These are phyloP conservation scores for Corydoras sp. DNA, from an alignment of 2,113 vertebrate species.

Conservation along the genomic window DNA sequence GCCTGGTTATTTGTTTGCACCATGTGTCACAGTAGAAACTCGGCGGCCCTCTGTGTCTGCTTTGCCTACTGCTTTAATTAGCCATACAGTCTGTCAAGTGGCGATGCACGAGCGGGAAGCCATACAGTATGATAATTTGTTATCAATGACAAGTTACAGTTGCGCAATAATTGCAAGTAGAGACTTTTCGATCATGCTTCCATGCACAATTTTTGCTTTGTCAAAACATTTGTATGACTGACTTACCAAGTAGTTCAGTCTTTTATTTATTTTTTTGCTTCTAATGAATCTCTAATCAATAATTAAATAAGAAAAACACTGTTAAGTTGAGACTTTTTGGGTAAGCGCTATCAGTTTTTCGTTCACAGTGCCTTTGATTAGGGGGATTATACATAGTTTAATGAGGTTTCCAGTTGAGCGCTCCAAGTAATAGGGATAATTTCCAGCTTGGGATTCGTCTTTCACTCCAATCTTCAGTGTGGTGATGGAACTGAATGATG, in stretches of 20 bases:
- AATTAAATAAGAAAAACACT: slow-evolving; percentile 51
- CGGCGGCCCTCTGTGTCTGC: slow-evolving; percentile 69
- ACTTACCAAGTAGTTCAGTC: background rate
- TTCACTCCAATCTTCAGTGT: slow-evolving; percentile 31
- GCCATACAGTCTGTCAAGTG: slow-evolving; percentile 62
- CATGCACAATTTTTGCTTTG: background rate
- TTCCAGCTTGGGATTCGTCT: slow-evolving; percentile 41
- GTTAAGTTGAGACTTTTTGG: slow-evolving; percentile 47
- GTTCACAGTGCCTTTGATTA: slow-evolving; percentile 74
- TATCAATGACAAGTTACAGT: slow-evolving; percentile 4
- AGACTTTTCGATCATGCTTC: background rate
- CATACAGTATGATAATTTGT: slow-evolving; percentile 25
- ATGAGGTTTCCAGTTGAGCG: slow-evolving; percentile 92
- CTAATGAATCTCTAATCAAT: slow-evolving; percentile 36
- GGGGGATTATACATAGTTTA: slow-evolving; percentile 89
- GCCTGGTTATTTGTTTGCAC: slow-evolving; percentile 64
- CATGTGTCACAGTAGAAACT: slow-evolving; percentile 59
- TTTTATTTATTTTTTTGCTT: no score
- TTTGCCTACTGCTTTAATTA: slow-evolving; percentile 69
- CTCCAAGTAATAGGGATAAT: slow-evolving; percentile 59
- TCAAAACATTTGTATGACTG: background rate
- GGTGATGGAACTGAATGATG: slow-evolving; percentile 30
- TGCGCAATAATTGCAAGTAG: slow-evolving; percentile 12
- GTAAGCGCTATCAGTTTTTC: slow-evolving; percentile 59
- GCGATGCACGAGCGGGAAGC: slow-evolving; percentile 52